Conservation (phyloP, 2,888 invertebrate genomes). For the Leucophora obtusa region DNA sequence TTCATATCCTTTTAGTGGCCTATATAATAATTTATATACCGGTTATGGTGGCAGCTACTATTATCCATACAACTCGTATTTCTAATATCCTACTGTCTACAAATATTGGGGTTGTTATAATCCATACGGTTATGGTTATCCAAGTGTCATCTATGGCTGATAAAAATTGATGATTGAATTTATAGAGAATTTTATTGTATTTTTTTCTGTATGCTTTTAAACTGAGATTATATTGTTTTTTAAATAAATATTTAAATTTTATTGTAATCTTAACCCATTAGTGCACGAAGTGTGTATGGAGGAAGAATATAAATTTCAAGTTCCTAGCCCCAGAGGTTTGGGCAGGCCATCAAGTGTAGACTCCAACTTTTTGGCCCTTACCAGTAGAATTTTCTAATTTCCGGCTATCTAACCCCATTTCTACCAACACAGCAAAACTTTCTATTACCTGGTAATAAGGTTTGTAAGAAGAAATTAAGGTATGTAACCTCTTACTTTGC, state of each 20-base stretch:
- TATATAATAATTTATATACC: slow-evolving; percentile 63
- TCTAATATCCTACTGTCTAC: slow-evolving; percentile 58
- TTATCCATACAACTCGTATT: slow-evolving; percentile 60
- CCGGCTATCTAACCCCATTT: too few species aligned
- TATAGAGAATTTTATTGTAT: slow-evolving; percentile 13
- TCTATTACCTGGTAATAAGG: too few species aligned
- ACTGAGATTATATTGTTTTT: slow-evolving; percentile 42
- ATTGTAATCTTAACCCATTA: too few species aligned
- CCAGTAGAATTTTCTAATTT: too few species aligned
- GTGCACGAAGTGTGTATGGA: too few species aligned
- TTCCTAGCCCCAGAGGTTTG: too few species aligned
- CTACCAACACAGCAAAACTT: too few species aligned
- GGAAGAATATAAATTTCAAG: too few species aligned
- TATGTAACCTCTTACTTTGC: too few species aligned
- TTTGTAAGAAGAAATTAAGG: too few species aligned
- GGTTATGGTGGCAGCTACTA: slow-evolving; percentile 46
- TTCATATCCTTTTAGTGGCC: slow-evolving; percentile 61
- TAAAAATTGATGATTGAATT: slow-evolving; percentile 32
- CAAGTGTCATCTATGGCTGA: slow-evolving; percentile 49
- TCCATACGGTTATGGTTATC: slow-evolving; percentile 60
- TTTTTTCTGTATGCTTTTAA: slow-evolving; percentile 29
- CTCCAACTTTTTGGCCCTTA: too few species aligned
- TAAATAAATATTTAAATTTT: background rate
- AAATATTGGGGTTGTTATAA: slow-evolving; percentile 55
- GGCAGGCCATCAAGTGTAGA: too few species aligned